Base-by-base conservation (phyloP, 2,797 vertebrate genomes). In the Leucoraja ocellata region DNA sequence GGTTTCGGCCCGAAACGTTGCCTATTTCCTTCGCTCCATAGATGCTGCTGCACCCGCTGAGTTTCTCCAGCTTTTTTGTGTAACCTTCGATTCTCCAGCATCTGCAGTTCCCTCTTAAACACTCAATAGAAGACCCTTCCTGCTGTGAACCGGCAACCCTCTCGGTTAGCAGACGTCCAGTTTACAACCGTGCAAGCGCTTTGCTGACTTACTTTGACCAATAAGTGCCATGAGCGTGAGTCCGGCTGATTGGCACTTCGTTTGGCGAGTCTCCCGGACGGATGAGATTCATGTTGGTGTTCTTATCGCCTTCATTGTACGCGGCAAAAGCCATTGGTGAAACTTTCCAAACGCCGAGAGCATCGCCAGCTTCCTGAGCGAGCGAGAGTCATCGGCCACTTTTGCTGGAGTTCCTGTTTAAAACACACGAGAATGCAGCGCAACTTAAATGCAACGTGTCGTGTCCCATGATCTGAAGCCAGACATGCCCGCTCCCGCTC, bases 121-220 rank as follows among this genome's bases (percentile, higher is more conserved):
- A n/a, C n/a, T 58, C 81, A 58, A 13, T 54, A 86, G 28, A n/a
- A 1, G 14, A 65, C 1, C 0, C n/a, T 16, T 25, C 2, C 58
- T n/a, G 14, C 28, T 63, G 63, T 16, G 63, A n/a, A 63, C 58
- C 58, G 1, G n/a, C 13, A 11, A 32, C 7, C 36, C 18, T 39
- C 21, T 46, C 0, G 13, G 54, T 25, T n/a, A 63, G n/a, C 32
- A 13, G 54, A 32, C 54, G 18, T 61, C n/a, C 25, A 36, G 84
- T 36, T 65, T 68, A 65, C 16, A 88, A 0, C n/a, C 63, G 16
- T 8, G 25, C 1, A 8, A 65, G 65, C 10, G 39, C 4, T 36
- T 65, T 1, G 7, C 39, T 58, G 9, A 88, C 90, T 92, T 92
- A 92, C 90, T 58, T 92, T 54, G 90, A 74, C 90, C 90, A 92